A percentile compares a stretch with the other conserved stretches of the same genome.
These are phyloP conservation scores for Spea hammondii DNA, from an alignment of 2,797 vertebrate genomes.

Conservation along the genomic window DNA sequence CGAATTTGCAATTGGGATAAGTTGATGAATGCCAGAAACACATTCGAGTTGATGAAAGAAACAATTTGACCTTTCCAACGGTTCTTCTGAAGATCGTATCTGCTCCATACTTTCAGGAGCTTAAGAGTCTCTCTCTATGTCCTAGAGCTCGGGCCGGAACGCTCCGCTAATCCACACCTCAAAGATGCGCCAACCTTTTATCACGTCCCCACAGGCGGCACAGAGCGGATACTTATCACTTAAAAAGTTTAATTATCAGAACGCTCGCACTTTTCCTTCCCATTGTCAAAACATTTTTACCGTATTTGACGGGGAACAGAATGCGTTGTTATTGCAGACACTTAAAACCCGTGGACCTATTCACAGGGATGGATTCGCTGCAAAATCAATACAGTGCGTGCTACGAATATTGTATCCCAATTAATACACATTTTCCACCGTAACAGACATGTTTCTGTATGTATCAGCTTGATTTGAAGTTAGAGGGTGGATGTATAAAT, in stretches of 20 bases:
- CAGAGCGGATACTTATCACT: slow-evolving; percentile 51
- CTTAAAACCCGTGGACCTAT: not conserved
- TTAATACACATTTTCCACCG: no score
- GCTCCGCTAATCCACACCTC: slow-evolving; percentile 46
- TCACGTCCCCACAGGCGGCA: slow-evolving; percentile 45
- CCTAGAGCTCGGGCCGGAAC: slow-evolving; percentile 33
- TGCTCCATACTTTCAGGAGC: slow-evolving; percentile 22
- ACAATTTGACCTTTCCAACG: slow-evolving; percentile 43
- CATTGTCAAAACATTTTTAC: slow-evolving; percentile 15
- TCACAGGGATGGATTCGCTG: no score
- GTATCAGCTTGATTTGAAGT: no score
- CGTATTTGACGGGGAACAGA: slow-evolving; percentile 25
- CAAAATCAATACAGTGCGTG: no score
- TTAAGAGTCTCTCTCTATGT: slow-evolving; percentile 37
- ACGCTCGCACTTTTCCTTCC: slow-evolving; percentile 24
- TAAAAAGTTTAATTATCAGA: slow-evolving; percentile 49
- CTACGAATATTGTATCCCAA: no score
- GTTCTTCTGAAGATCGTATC: slow-evolving; percentile 42
- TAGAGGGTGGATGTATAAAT: no score
- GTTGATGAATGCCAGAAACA: slow-evolving; percentile 41
- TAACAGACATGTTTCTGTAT: no score
- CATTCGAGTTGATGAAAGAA: slow-evolving; percentile 31
- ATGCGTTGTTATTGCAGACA: slow-evolving; percentile 18
- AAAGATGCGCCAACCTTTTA: slow-evolving; percentile 50
- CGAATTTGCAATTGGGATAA: slow-evolving; percentile 31